Evolutionary conservation across 1,140 invertebrate species (phyloP), one percentile per base, ranked within the genome.

Genomic region (Pseudomyrmex concolor): DNA sequence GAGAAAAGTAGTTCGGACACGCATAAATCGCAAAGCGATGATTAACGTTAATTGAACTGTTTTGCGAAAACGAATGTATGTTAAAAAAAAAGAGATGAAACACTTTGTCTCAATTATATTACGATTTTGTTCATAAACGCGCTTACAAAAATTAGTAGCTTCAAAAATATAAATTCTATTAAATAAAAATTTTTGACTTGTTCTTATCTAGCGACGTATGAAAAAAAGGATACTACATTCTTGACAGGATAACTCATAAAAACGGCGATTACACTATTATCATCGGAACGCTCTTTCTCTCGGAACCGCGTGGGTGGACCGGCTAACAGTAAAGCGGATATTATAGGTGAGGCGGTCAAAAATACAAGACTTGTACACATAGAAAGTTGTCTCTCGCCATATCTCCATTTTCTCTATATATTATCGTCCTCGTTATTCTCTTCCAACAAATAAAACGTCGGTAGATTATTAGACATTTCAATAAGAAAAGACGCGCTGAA

Each of bases 381-480:
- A 80, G 76, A 80, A 80, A 80, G 76, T 34, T 15, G 4, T 67
- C 17, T 55, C 17, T 50, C 19, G 34, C 34, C 34, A n/a, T 22
- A 78, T 78, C 15, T 2, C 25, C 3, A 74, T 77, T 67, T 67
- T 60, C 15, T 43, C 22, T 7, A 9, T 7, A 7, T 7, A 54
- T 9, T 15, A 15, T 80, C n/a, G 43, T 50, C n/a, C 12, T 50
- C 25, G 17, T 77, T 77, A 67, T 22, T 77, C n/a, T 54, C n/a
- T 55, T 43, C 34, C 9, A 19, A 9, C 19, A n/a, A 66, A 22
- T 43, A 34, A 12, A 8, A 63, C n/a, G 1, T 7, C 17, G 19
- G 17, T 59, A 59, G 5, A 34, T 34, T 34, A 34, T 34, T 34
- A 34, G 34, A 34, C 5, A 34, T 34, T 34, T 34, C 50, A 51